Conservation (phyloP, 2,797 vertebrate species). For the Macropodus opercularis region DNA sequence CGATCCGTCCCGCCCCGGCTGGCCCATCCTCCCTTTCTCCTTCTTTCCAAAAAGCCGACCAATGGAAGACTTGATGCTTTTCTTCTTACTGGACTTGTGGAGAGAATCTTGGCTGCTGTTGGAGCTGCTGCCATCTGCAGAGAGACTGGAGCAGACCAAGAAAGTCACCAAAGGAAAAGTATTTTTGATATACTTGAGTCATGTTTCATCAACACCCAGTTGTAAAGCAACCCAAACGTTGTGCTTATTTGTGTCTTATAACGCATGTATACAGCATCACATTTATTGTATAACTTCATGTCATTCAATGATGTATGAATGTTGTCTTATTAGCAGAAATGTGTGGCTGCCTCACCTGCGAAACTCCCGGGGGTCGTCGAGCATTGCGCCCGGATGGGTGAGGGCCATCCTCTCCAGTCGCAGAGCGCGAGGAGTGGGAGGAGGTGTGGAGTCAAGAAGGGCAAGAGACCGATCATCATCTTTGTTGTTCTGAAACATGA, state of each 20-base stretch:
- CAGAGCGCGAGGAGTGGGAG: conserved; percentile 87
- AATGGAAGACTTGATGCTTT: conserved; percentile 94
- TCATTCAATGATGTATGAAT: neutral
- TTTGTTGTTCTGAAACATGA: conserved; percentile 83
- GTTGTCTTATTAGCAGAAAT: neutral
- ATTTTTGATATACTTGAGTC: neutral
- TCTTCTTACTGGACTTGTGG: conserved; percentile 92
- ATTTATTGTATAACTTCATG: neutral
- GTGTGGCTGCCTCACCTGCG: conserved; percentile 70
- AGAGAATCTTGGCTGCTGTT: conserved; percentile 90
- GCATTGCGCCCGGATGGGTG: conserved; percentile 85
- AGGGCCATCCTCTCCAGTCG: conserved; percentile 90
- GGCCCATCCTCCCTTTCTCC: conserved; percentile 89
- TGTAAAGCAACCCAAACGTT: neutral
- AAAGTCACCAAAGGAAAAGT: neutral
- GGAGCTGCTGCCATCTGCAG: conserved; percentile 80
- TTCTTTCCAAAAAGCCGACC: conserved; percentile 92
- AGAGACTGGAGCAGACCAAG: conserved; percentile 65
- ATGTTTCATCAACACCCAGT: too few relatives aligned
- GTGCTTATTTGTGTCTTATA: neutral
- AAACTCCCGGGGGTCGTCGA: conserved; percentile 88
- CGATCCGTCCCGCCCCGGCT: conserved; percentile 84
- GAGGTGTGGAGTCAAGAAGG: conserved; percentile 87
- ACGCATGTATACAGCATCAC: neutral
- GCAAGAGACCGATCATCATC: conserved; percentile 89